Conservation (phyloP, 2,888 invertebrate species). For the Drosophila setosimentum region DNA sequence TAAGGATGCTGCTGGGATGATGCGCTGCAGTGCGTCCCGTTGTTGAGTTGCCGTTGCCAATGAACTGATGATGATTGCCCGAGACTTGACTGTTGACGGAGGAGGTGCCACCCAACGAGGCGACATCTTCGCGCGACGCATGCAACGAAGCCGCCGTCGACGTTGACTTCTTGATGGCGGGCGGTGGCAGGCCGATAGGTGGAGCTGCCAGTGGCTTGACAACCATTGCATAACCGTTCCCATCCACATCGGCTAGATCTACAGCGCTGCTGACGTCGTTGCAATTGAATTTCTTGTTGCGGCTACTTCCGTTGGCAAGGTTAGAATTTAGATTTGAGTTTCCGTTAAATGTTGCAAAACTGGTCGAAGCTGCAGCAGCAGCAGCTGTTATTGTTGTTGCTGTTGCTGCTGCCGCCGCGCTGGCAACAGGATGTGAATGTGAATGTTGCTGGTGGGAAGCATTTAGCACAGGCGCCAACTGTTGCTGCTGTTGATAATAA, state of each 20-base stretch:
- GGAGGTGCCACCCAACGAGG: conserved; percentile 81
- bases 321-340: conserved; percentile 82
- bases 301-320: conserved; percentile 73
- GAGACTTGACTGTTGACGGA: conserved; percentile 83
- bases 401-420: conserved; percentile 29
- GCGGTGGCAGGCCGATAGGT: conserved; percentile 58
- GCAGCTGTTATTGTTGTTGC: conserved; percentile 35
- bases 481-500: conserved; percentile 63
- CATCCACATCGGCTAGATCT: conserved; percentile 44
- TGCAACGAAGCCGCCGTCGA: conserved; percentile 66
- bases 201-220: conserved; percentile 38
- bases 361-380: conserved; percentile 57
- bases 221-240: conserved; percentile 52
- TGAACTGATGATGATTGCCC: conserved; percentile 53
- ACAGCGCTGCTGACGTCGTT: conserved; percentile 47
- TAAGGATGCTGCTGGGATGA: conserved; percentile 74
- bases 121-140: conserved; percentile 82
- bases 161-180: conserved; percentile 61
- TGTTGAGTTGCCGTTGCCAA: conserved; percentile 42
- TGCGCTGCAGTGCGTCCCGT: conserved; percentile 44
- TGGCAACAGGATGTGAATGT: conserved; percentile 70
- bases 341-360: conserved; percentile 83
- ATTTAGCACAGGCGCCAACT: conserved; percentile 64
- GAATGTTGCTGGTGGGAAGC: conserved; percentile 72
- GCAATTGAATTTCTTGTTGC: conserved; percentile 68